Conservation (phyloP, 2,888 invertebrate genomes). For the Mesoligia furuncula region DNA sequence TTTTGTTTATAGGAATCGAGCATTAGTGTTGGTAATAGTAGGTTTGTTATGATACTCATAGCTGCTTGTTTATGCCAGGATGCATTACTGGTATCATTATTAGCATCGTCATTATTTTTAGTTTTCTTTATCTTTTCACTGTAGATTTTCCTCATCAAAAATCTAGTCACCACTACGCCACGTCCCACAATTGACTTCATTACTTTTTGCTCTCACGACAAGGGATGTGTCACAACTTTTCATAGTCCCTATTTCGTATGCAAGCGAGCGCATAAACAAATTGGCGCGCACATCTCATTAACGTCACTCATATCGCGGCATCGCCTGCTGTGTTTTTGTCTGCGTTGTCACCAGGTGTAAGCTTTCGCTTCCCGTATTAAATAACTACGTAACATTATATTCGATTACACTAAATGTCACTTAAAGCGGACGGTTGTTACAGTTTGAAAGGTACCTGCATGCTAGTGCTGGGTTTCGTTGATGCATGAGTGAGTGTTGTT, state of each 20-base stretch:
- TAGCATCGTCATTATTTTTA: constrained; percentile 1
- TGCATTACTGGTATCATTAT: not conserved
- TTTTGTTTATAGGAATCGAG: not conserved
- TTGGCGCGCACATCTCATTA: constrained; percentile 68
- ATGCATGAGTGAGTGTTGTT: constrained; percentile 27
- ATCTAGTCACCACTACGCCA: constrained; percentile 39
- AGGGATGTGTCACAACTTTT: constrained; percentile 54
- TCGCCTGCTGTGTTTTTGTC: constrained; percentile 61
- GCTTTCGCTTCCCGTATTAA: constrained; percentile 63
- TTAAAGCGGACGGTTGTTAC: constrained; percentile 47
- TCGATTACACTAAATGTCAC: constrained; percentile 66
- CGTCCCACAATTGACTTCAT: constrained; percentile 49
- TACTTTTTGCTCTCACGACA: constrained; percentile 37
- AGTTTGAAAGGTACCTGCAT: constrained; percentile 40
- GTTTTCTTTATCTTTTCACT: not conserved
- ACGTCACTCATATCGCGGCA: constrained; percentile 64
- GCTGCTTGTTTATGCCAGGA: not conserved
- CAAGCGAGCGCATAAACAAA: constrained; percentile 63
- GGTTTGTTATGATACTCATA: not conserved
- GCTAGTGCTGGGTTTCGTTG: constrained; percentile 44
- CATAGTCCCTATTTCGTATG: constrained; percentile 46
- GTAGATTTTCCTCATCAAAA: constrained; percentile 39
- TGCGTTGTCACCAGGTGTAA: constrained; percentile 63
- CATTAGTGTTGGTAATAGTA: not conserved
- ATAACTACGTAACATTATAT: constrained; percentile 66